Percentiles rank a stretch among this genome's conserved stretches.
phyloP scores from a whole-genome alignment of 2,888 invertebrate species.

The Epirrhoe alternata region DNA sequence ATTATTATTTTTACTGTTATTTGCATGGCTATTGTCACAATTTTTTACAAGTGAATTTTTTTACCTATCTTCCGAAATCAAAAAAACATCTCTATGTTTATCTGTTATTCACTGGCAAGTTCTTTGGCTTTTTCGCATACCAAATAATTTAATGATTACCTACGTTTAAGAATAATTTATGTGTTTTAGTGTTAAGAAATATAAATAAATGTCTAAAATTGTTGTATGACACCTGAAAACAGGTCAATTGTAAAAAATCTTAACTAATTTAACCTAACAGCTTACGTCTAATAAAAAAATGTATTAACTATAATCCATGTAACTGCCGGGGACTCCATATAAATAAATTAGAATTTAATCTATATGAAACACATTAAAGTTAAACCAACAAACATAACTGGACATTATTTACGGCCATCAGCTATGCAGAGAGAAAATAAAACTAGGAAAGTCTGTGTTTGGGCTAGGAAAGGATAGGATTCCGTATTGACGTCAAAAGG shows the following conservation, averaged over 20 bases:
- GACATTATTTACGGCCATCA: slow-evolving; percentile 72
- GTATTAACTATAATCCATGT: slow-evolving; percentile 48
- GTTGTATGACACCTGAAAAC: slow-evolving; percentile 16
- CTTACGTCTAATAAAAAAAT: slow-evolving; percentile 49
- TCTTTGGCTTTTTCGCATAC: too few relatives aligned
- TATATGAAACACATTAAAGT: slow-evolving; percentile 72
- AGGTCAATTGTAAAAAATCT: slow-evolving; percentile 35
- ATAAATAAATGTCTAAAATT: not conserved
- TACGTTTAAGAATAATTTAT: too few relatives aligned
- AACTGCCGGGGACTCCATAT: slow-evolving; percentile 56
- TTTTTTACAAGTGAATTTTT: too few relatives aligned
- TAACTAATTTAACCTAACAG: slow-evolving; percentile 41
- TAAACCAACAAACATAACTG: slow-evolving; percentile 80
- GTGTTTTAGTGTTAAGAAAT: not conserved
- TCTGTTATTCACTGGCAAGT: too few relatives aligned
- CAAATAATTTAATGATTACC: too few relatives aligned
- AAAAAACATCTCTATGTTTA: too few relatives aligned
- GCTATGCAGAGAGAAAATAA: slow-evolving; percentile 56
- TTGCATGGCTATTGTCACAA: too few relatives aligned
- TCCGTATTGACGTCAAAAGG: slow-evolving; percentile 9
- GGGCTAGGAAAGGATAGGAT: slow-evolving; percentile 11
- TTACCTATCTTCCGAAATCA: too few relatives aligned
- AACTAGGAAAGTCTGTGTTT: slow-evolving; percentile 21
- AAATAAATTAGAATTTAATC: slow-evolving; percentile 76
- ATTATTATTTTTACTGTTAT: too few relatives aligned